Base-by-base conservation (phyloP, 2,888 invertebrate species). In the Torymus tubicola region DNA sequence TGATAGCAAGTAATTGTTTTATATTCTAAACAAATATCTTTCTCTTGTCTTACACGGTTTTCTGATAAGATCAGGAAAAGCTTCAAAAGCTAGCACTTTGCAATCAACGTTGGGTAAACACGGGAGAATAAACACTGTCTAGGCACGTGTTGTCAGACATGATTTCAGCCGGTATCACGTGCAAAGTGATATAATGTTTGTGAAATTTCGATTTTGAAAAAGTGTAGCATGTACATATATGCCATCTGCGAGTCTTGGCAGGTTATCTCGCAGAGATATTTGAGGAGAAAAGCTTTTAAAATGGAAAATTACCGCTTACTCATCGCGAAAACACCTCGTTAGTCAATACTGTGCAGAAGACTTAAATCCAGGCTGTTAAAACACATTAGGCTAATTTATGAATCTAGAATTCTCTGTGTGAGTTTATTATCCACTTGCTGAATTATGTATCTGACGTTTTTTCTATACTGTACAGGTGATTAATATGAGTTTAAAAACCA, bases 251-350 rank as follows among this genome's bases (percentile, higher is more conserved):
- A 21, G 52, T 50, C 11, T 67, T 52, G 50, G 4, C 31, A 31
- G 31, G 31, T 31, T 31, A 31, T 31, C 31, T 31, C 31, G 31
- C 14, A 2, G 55, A 24, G 11, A 31, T 55, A 31, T 69, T 69
- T 55, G 55, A 53, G 21, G 53, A 53, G 53, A 55, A 55, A 68
- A 68, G 31, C 53, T 21, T 11, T 2, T 8, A 31, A 8, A 68
- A 21, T 68, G 68, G 68, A 69, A 69, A 55, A 57, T 69, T 57
- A 69, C 68, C 57, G 68, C 8, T 68, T 67, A 67, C 5, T 55
- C 24, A 24, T 14, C 10, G 13, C 24, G 10, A 68, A 68, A 24
- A 31, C 24, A 68, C 53, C 14, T 55, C 55, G n/a, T 53, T 55
- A 5, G 2, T 24, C 16, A 57, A 31, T 55, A 11, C 2, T 16